A percentile compares a stretch with the other conserved stretches of the same genome.
phyloP scores from a whole-genome alignment of 2,797 vertebrate genomes.

The Channallabes apus region DNA sequence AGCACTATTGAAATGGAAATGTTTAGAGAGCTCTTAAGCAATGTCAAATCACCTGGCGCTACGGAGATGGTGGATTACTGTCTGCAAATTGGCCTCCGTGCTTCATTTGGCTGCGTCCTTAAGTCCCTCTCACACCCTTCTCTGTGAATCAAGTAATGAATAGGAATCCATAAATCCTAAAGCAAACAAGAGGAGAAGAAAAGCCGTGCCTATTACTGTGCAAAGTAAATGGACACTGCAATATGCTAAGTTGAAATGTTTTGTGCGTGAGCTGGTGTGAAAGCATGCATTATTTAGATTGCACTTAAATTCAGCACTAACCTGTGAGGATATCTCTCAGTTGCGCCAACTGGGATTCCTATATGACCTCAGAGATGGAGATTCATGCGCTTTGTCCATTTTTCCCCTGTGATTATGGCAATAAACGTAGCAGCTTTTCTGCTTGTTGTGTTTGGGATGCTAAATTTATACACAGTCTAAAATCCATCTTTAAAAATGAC shows the following conservation, averaged over 20 bases:
- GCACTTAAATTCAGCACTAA: conserved; percentile 3
- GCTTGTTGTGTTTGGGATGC: neutral
- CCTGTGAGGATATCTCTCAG: neutral
- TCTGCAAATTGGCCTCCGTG: conserved; percentile 37
- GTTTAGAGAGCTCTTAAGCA: conserved; percentile 37
- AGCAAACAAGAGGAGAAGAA: conserved; percentile 23
- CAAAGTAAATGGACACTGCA: conserved; percentile 10
- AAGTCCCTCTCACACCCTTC: conserved; percentile 15
- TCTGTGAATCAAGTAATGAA: conserved; percentile 34
- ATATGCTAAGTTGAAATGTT: neutral
- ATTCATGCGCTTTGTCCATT: neutral
- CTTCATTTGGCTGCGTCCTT: conserved; percentile 27
- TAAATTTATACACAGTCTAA: neutral
- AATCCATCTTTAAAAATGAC: neutral
- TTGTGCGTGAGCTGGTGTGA: neutral
- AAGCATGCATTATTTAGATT: conserved; percentile 19
- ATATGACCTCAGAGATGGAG: neutral
- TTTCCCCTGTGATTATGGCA: neutral
- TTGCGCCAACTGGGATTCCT: neutral
- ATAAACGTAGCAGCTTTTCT: neutral
- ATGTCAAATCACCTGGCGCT: conserved; percentile 39
- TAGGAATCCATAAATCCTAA: conserved; percentile 48
- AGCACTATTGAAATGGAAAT: conserved; percentile 30
- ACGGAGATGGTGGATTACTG: conserved; percentile 26
- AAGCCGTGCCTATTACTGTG: conserved; percentile 1